phyloP scores from a whole-genome alignment of 2,113 vertebrate species.

The Otus sunia region DNA sequence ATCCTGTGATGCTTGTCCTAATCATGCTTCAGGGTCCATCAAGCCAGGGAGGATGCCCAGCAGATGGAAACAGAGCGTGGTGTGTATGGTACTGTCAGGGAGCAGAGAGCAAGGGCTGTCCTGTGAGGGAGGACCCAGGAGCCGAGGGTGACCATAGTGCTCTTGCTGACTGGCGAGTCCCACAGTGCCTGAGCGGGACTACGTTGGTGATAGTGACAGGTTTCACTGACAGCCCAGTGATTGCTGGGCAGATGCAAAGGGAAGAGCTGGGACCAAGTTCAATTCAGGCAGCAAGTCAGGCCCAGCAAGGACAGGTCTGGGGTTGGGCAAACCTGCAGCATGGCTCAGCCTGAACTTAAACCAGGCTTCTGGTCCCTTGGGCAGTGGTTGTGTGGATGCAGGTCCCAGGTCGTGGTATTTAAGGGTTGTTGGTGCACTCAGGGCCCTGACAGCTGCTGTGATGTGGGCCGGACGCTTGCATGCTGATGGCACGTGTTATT shows the following conservation, averaged over 20 bases:
- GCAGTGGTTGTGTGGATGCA: background rate
- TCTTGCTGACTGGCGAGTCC: background rate
- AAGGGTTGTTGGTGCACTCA: background rate
- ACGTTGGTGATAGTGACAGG: background rate
- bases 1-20: background rate
- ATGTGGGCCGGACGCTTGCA: background rate
- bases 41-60: background rate
- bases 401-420: background rate
- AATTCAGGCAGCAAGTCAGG: background rate
- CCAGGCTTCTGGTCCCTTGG: background rate
- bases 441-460: background rate
- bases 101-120: background rate
- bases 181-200: background rate
- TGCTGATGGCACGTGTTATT: background rate
- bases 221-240: background rate
- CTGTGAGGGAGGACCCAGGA: background rate
- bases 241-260: background rate
- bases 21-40: background rate
- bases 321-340: fast-evolving
- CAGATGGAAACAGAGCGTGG: background rate
- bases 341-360: background rate
- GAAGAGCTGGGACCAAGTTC: background rate
- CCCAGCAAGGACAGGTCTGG: background rate
- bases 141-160: background rate
- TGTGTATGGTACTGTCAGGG: background rate